phyloP scores from a whole-genome alignment of 1,140 invertebrate species.

The Pseudomyrmex flavicornis region DNA sequence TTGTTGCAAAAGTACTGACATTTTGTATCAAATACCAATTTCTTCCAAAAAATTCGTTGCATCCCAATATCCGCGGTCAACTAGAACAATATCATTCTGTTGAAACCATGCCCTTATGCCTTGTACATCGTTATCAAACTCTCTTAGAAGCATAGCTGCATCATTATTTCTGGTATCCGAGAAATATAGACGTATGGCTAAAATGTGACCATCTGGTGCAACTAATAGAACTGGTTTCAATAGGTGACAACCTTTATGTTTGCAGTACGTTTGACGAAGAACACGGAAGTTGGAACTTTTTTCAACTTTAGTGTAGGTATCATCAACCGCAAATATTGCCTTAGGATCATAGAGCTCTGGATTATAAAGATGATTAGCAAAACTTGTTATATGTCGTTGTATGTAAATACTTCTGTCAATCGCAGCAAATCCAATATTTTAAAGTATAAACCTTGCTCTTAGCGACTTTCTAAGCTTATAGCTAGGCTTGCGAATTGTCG shows the following conservation, averaged over 20 bases:
- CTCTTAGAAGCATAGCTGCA: neutral
- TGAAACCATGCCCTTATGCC: constrained; percentile 6
- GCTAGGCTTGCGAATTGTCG: too few relatives aligned
- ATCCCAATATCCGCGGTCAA: neutral
- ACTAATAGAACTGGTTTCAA: neutral
- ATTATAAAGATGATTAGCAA: too few relatives aligned
- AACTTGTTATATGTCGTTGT: too few relatives aligned
- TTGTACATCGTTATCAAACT: neutral
- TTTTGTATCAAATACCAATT: neutral
- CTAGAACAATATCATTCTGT: constrained; percentile 14
- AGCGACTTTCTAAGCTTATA: too few relatives aligned
- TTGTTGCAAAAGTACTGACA: constrained; percentile 1
- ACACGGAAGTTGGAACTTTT: constrained; percentile 17
- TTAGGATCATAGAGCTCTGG: too few relatives aligned
- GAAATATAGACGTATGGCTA: neutral
- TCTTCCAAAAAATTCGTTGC: neutral
- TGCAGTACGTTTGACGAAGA: constrained; percentile 11
- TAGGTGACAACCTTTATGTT: constrained; percentile 3
- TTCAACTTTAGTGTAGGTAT: neutral
- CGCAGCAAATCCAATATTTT: too few relatives aligned
- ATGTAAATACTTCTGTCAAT: too few relatives aligned
- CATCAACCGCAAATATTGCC: neutral
- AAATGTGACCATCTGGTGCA: neutral
- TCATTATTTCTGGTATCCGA: neutral
- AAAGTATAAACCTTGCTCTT: too few relatives aligned